A percentile compares a stretch with the other conserved stretches of the same genome.
phyloP scores from a whole-genome alignment of 2,888 invertebrate genomes.

The Plebejus anna region DNA sequence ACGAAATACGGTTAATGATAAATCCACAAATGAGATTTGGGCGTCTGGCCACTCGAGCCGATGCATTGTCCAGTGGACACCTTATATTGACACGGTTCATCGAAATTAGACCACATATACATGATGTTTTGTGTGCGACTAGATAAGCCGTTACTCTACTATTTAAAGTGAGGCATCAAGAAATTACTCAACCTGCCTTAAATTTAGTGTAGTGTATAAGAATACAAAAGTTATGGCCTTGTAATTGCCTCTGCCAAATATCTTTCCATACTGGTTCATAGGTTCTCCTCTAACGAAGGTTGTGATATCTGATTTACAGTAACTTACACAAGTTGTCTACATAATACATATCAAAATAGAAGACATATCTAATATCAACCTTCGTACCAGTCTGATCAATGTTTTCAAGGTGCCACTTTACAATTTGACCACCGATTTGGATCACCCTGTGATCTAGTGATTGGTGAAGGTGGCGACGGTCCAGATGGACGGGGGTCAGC shows the following conservation, averaged over 20 bases:
- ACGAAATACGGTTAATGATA: slow-evolving; percentile 79
- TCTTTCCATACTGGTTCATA: background rate
- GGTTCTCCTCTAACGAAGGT: background rate
- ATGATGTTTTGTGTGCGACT: slow-evolving; percentile 48
- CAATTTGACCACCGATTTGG: slow-evolving; percentile 4
- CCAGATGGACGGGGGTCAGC: slow-evolving; percentile 77
- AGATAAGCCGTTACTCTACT: background rate
- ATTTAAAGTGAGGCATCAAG: background rate
- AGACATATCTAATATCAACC: background rate
- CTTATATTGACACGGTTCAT: slow-evolving; percentile 68
- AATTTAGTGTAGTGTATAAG: too few species aligned
- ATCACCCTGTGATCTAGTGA: slow-evolving; percentile 58
- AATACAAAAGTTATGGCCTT: too few species aligned
- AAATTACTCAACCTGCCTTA: too few species aligned
- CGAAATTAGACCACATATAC: slow-evolving; percentile 53
- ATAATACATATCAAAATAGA: background rate
- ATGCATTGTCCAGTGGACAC: slow-evolving; percentile 71
- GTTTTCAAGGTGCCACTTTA: background rate
- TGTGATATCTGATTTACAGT: background rate
- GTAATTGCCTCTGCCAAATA: too few species aligned
- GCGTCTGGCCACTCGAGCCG: slow-evolving; percentile 75
- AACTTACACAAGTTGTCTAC: background rate
- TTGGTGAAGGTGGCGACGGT: slow-evolving; percentile 69
- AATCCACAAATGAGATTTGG: slow-evolving; percentile 80
- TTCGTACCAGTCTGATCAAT: background rate